Evolutionary conservation across 2,113 vertebrate genomes (phyloP), one percentile per base, ranked within the genome.

Genomic region (Empidonax alnorum): DNA sequence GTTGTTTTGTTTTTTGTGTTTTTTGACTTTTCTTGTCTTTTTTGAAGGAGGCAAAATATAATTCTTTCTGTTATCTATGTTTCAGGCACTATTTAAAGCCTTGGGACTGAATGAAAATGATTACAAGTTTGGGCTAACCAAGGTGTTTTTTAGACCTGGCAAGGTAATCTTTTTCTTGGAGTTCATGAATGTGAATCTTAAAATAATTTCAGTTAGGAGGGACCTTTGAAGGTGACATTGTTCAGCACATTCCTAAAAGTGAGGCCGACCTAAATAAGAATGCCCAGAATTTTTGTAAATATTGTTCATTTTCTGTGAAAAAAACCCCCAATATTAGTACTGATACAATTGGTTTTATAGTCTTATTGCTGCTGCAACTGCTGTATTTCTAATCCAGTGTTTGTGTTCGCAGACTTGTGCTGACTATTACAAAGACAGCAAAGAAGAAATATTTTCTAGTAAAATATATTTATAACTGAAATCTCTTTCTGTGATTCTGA

Each of bases 71-170:
- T 85, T 94, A 89, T 95, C 66, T 91, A 52, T 90, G 42, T 96
- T 97, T 97, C 98, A 99, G 99, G 99, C 99, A 95, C 95, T 99
- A 28, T 99, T 99, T 98, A 99, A 99, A 98, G 99, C 99, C 68
- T 98, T 99, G 95, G 99, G 99, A 31, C 98, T 99, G 95, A 99
- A 99, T 87, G 99, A 99, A 98, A 96, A 98, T 31, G 99, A 99
- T 98, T 99, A 99, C 98, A 99, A 99, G 97, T 99, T 99, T 28
- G 99, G 99, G 5, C 98, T 99, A 96, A 99, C 99, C 62, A 98
- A 99, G 97, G 99, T 99, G 83, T 99, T 99, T 97, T 99, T 99
- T 96, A 98, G 99, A 88, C 99, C 99, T 0, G 99, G 99, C 76
- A 99, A 99, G 99, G 99, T 99, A 98, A 98, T 66, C n/a, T 72